Evolutionary conservation across 2,888 invertebrate genomes (phyloP).

Genomic region (Myopa testacea): DNA sequence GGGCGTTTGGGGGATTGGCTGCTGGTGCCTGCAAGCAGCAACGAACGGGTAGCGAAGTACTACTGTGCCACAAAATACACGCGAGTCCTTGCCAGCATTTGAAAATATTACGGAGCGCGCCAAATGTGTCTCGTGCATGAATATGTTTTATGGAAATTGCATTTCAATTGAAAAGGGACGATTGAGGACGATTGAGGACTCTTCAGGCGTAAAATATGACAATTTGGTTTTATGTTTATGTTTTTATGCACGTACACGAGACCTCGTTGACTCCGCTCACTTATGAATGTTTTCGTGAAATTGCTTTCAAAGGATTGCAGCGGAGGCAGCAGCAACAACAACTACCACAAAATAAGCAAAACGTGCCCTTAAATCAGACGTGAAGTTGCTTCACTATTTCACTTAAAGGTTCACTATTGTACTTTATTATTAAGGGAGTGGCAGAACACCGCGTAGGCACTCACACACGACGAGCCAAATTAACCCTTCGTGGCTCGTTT

Average conservation of each 20-base stretch:
- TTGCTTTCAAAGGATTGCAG: constrained; percentile 15
- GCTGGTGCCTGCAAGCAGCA: constrained; percentile 11
- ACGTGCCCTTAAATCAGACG: constrained; percentile 29
- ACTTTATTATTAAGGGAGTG: constrained; percentile 24
- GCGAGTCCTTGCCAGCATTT: constrained; percentile 24
- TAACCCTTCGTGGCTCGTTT: constrained; percentile 18
- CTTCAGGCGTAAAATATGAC: constrained; percentile 37
- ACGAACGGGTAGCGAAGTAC: background rate
- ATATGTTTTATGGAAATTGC: constrained; percentile 40
- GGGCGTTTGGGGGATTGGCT: constrained; percentile 11
- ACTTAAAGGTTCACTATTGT: constrained; percentile 1
- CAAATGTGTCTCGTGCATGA: constrained; percentile 25
- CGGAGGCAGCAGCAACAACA: constrained; percentile 1
- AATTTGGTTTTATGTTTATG: constrained; percentile 33
- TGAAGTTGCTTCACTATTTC: background rate
- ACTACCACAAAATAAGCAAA: background rate
- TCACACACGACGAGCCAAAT: background rate
- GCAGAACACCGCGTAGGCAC: background rate
- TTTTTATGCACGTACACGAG: background rate
- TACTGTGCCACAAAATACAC: background rate
- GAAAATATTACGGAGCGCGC: constrained; percentile 32
- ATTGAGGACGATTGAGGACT: constrained; percentile 13
- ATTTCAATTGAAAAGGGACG: constrained; percentile 40
- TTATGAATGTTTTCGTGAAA: constrained; percentile 25
- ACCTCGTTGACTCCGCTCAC: constrained; percentile 13